phyloP scores from a whole-genome alignment of 2,113 vertebrate species.

The Nicator chloris region DNA sequence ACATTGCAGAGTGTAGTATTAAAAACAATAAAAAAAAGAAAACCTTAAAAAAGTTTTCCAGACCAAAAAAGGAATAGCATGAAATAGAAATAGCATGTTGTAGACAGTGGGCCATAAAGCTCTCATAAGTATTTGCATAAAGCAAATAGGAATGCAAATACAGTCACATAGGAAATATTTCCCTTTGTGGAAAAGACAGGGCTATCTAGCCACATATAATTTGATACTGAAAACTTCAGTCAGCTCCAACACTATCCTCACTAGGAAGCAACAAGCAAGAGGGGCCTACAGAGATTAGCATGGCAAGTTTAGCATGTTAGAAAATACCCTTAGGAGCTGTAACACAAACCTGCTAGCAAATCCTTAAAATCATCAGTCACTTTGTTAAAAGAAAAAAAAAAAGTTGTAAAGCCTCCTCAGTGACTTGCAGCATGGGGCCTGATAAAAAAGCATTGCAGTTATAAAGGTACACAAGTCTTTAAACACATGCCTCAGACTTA shows the following conservation, averaged over 20 bases:
- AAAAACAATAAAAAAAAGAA: not conserved
- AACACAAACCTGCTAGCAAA: not conserved
- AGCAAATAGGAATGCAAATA: not conserved
- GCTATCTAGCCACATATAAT: not conserved
- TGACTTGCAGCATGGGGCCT: not conserved
- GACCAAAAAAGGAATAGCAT: not conserved
- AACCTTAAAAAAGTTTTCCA: not conserved
- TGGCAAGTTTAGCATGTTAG: not conserved
- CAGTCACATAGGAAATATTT: not conserved
- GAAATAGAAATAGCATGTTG: not conserved
- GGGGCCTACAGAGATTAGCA: not conserved
- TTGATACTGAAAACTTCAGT: not conserved
- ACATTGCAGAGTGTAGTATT: not conserved
- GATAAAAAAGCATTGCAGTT: not conserved
- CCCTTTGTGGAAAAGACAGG: not conserved
- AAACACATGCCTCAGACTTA: not conserved
- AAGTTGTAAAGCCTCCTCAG: not conserved
- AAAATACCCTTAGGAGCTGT: not conserved
- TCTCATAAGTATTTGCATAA: not conserved
- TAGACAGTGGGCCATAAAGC: not conserved
- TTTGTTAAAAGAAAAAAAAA: not conserved
- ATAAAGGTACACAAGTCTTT: not conserved
- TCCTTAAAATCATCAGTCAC: not conserved
- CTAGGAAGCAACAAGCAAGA: not conserved
- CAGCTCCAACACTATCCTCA: not conserved